Conservation (phyloP, 1,140 invertebrate genomes). For the Vanessa tameamea region DNA sequence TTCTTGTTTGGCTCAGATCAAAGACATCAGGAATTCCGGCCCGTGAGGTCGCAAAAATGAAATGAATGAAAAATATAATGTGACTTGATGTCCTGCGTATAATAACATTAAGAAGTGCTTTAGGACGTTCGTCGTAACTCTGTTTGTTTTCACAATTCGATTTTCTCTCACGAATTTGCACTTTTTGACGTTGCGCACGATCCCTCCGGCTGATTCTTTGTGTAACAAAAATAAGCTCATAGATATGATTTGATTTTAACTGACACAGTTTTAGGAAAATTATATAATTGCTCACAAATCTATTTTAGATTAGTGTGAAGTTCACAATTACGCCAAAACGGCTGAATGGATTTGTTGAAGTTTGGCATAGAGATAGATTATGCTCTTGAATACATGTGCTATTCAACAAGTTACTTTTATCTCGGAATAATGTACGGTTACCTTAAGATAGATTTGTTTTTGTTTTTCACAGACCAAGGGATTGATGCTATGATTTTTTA, state of each 20-base stretch:
- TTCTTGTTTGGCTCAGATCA: constrained; percentile 71
- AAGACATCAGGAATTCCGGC: constrained; percentile 71
- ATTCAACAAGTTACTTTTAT: no score
- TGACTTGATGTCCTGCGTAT: constrained; percentile 73
- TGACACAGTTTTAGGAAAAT: neutral
- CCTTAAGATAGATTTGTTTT: no score
- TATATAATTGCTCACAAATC: neutral
- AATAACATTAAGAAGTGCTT: constrained; percentile 69
- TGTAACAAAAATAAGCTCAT: neutral
- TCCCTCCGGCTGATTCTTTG: constrained; percentile 26
- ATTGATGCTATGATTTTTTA: no score
- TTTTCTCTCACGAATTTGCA: constrained; percentile 52
- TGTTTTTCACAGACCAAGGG: no score
- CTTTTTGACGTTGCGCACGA: constrained; percentile 38
- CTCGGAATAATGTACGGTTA: no score
- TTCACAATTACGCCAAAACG: no score
- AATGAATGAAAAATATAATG: constrained; percentile 77
- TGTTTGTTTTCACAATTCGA: constrained; percentile 69
- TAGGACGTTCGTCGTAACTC: constrained; percentile 57
- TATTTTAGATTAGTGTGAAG: neutral
- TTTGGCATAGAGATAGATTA: no score
- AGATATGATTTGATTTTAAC: neutral
- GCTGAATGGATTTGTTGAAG: no score
- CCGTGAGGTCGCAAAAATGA: constrained; percentile 73
- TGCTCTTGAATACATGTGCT: no score